These are phyloP conservation scores for Magallana gigas DNA, from an alignment of 1,140 invertebrate genomes.

Conservation along the genomic window DNA sequence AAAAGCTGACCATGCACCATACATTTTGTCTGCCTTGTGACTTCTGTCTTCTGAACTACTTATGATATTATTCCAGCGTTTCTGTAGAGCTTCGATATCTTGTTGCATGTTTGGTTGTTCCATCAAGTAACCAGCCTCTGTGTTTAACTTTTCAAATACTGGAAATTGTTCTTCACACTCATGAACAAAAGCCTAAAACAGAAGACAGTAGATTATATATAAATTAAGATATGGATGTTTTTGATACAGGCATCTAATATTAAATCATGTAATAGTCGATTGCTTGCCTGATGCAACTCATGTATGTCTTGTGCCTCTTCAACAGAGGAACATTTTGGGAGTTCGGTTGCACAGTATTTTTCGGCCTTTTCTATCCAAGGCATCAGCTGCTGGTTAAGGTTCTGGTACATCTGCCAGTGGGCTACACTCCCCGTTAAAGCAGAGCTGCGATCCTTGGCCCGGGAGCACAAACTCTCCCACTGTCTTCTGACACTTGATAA, in stretches of 20 bases:
- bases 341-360: slow-evolving; percentile 85
- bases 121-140: slow-evolving; percentile 74
- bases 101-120: slow-evolving; percentile 81
- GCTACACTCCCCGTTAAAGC: slow-evolving; percentile 87
- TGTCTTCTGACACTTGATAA: slow-evolving; percentile 73
- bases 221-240: background rate
- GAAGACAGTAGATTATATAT: background rate
- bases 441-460: slow-evolving; percentile 84
- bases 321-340: slow-evolving; percentile 84
- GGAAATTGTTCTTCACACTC: slow-evolving; percentile 88
- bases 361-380: slow-evolving; percentile 94
- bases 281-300: slow-evolving; percentile 78
- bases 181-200: slow-evolving; percentile 81
- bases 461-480: slow-evolving; percentile 74
- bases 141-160: slow-evolving; percentile 75
- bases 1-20: slow-evolving; percentile 71
- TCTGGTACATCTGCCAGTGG: slow-evolving; percentile 92
- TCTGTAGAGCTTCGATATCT: slow-evolving; percentile 80
- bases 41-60: slow-evolving; percentile 70
- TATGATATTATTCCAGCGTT: slow-evolving; percentile 73
- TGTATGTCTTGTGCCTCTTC: slow-evolving; percentile 89
- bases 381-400: slow-evolving; percentile 87
- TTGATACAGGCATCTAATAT: background rate
- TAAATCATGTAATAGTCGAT: background rate
- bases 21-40: slow-evolving; percentile 72